Evolutionary conservation across 2,888 invertebrate genomes (phyloP), one percentile per base, ranked within the genome.

Genomic region (Allolobophora icterica): DNA sequence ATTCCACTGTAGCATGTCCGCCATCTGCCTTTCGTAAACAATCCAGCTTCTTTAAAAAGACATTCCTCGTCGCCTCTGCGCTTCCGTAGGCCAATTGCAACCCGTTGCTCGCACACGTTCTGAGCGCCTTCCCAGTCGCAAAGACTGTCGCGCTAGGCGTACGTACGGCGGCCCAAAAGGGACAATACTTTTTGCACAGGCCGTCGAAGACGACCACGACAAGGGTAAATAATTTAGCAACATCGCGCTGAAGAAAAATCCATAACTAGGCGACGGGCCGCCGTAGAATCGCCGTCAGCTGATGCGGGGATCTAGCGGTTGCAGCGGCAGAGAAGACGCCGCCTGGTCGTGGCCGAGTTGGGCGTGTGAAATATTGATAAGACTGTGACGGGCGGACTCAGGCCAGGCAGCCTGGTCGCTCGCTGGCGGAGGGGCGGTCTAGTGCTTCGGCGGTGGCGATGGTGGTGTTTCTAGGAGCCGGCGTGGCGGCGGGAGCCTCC

Each of bases 311-410:
- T 6, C 17, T 0, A 11, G 17, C 30, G 11, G 71, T 71, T 30
- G 71, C 71, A 5, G 71, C n/a, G 30, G 71, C 71, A n/a, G n/a
- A 71, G 52, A 24, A 24, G 24, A 52, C 52, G 24, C 52, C 52
- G 52, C 52, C 24, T 24, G 52, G 52, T 24, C 52, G 52, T 52
- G 45, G 45, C 45, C 19, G 45, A 45, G 71, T 71, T 71, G 71
- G 71, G 34, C 87, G 87, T 24, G 87, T 87, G 87, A 87, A 87
- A 87, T 87, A 87, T 87, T 87, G 38, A 87, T 87, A 87, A 84
- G 35, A 30, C 34, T 17, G 84, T 2, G 84, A 13, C 15, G 84
- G 15, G 84, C 35, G 87, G 71, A 71, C 71, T 1, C n/a, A n/a
- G 71, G 71, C 71, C 6, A 52, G 52, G 52, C 21, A 21, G 52